Conservation (phyloP, 2,113 vertebrate species). For the Hemiscyllium ocellatum region DNA sequence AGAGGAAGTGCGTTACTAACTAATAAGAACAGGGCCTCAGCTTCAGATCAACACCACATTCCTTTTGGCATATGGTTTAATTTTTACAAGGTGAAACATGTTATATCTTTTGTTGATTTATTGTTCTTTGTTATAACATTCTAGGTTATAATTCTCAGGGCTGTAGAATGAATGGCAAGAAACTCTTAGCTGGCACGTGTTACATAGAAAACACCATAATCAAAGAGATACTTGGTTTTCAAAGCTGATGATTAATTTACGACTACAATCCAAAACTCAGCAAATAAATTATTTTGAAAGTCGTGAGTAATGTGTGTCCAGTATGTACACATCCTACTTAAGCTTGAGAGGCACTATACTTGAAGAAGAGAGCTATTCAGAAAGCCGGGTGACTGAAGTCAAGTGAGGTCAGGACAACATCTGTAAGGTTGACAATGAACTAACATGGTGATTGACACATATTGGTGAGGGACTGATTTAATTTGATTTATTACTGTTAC, state of each 20-base stretch:
- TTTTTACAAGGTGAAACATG: constrained; percentile 22
- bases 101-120: constrained; percentile 18
- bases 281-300: not conserved
- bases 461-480: not conserved
- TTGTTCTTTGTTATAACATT: not conserved
- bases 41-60: not conserved
- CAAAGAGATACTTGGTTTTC: not conserved
- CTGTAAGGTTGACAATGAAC: not conserved
- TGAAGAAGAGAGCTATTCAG: not conserved
- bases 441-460: not conserved
- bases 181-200: not conserved
- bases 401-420: not conserved
- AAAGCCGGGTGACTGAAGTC: not conserved
- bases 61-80: not conserved
- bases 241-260: not conserved
- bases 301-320: not conserved
- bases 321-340: not conserved
- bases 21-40: not conserved
- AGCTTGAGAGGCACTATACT: not conserved
- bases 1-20: not conserved
- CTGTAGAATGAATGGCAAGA: not conserved
- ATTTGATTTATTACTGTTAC: too few relatives aligned
- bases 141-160: not conserved
- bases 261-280: not conserved
- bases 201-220: not conserved